Conservation (phyloP, 2,113 vertebrate genomes). For the Pseudorectes ferrugineus region DNA sequence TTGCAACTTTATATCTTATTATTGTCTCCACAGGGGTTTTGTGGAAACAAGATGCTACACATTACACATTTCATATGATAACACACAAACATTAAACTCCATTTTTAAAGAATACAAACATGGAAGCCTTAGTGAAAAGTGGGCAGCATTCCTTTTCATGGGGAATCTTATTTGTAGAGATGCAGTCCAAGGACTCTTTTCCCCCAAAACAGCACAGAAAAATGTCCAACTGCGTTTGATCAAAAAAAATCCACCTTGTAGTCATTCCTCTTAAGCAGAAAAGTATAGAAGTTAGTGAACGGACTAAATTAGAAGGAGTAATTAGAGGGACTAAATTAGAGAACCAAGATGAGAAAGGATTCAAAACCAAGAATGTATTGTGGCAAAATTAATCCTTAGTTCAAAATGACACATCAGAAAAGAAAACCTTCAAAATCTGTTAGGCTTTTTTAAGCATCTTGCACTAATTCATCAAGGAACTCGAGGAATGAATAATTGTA, state of each 20-base stretch:
- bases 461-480: not conserved
- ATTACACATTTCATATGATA: slow-evolving; percentile 4
- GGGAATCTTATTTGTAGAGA: not conserved
- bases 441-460: not conserved
- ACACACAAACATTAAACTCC: slow-evolving; percentile 45
- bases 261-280: not conserved
- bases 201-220: not conserved
- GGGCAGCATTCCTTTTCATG: not conserved
- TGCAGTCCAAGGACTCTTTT: not conserved
- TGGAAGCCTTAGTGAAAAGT: not conserved
- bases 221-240: not conserved
- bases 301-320: not conserved
- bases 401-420: not conserved
- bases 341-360: not conserved
- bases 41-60: slow-evolving; percentile 23
- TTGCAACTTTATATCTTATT: slow-evolving; percentile 60
- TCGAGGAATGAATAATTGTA: not conserved
- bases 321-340: not conserved
- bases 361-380: not conserved
- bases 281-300: not conserved
- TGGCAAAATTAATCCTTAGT: not conserved
- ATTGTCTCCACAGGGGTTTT: slow-evolving; percentile 59
- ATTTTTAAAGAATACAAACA: slow-evolving; percentile 50
- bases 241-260: not conserved
- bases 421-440: not conserved